Evolutionary conservation across 2,113 vertebrate species (phyloP), one percentile per base, ranked within the genome.

Genomic region (Eudyptes chrysolophus): DNA sequence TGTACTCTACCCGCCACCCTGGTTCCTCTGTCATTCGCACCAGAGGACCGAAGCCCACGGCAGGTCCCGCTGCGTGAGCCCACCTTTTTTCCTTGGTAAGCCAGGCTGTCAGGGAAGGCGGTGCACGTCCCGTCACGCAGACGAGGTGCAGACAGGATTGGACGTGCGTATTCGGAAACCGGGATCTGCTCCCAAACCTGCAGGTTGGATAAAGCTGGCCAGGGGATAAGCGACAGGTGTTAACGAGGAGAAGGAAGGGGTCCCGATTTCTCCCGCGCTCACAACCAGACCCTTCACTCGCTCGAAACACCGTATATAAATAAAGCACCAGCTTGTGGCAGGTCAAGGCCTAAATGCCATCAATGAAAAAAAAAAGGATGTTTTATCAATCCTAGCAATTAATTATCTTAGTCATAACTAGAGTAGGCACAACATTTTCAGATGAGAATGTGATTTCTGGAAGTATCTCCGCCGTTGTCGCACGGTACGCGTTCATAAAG

Each of bases 101-200:
- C 9, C 34, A 6, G 54, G 16, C n/a, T 6, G 15, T 8, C 2
- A 6, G 27, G 54, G 14, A 22, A 25, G n/a, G 21, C 1, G 6
- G 12, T 2, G 27, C 29, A 2, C 0, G 1, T 26, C 51, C 51
- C 0, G 0, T 9, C 26, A 1, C 0, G 36, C 12, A 27, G 20
- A 32, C 24, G 10, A 30, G 7, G 48, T 4, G 29, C 24, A 12
- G 55, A 4, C 11, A 6, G 7, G 32, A 5, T 1, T 1, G 34
- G 36, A 16, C 2, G 0, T 19, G 18, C 3, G 0, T 26, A 5
- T 49, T 66, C 0, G 3, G 62, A 24, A 66, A 34, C 36, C 1
- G 9, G 19, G 19, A 21, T 29, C 58, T 16, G 48, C 42, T 64
- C 42, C 58, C 30, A 16, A 25, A 11, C 3, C 68, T 57, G 13